These are phyloP conservation scores for Scolopax mira DNA, from an alignment of 2,113 vertebrate genomes.

Conservation along the genomic window DNA sequence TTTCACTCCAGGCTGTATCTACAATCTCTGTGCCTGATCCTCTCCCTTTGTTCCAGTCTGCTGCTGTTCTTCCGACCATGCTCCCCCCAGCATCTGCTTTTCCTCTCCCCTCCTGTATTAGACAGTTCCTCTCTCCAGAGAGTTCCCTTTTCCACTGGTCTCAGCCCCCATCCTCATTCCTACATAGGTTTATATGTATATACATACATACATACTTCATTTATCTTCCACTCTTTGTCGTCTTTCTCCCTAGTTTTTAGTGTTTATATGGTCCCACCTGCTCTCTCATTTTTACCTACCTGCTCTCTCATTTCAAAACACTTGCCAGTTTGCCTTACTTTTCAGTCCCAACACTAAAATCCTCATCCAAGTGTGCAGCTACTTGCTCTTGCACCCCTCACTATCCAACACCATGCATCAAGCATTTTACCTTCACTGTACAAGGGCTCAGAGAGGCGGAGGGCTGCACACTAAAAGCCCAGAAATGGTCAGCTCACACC, in stretches of 20 bases:
- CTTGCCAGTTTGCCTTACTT: neutral
- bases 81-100: neutral
- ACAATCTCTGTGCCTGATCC: neutral
- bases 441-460: neutral
- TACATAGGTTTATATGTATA: neutral
- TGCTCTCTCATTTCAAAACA: neutral
- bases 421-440: neutral
- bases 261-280: fast-evolving
- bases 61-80: neutral
- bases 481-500: neutral
- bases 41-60: neutral
- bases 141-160: neutral
- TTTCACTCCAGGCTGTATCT: neutral
- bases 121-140: neutral
- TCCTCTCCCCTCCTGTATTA: neutral
- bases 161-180: too few relatives aligned
- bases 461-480: neutral
- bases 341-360: neutral
- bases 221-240: neutral
- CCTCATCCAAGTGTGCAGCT: neutral
- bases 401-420: neutral
- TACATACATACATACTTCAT: too few relatives aligned
- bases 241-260: neutral
- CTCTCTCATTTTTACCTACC: neutral
- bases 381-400: neutral